Evolutionary conservation across 2,113 vertebrate species (phyloP).

Genomic region (Azemiops feae): DNA sequence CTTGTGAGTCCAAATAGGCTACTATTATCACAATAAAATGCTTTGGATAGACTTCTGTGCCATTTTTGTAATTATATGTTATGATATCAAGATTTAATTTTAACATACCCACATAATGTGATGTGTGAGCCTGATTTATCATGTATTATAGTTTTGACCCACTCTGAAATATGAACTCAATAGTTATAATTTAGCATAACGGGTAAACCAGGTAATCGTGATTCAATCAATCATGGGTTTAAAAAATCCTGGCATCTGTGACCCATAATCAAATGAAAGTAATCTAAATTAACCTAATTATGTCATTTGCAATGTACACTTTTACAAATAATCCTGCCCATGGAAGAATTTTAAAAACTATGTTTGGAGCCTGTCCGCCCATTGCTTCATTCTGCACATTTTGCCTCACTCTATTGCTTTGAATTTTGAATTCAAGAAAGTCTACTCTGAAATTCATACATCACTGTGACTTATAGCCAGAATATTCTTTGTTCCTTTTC

Average conservation of each 20-base stretch:
- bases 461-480: background rate
- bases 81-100: background rate
- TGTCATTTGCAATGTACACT: background rate
- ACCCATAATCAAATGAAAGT: background rate
- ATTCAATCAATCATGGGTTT: background rate
- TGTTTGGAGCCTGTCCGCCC: background rate
- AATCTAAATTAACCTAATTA: background rate
- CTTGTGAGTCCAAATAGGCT: background rate
- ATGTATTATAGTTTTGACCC: background rate
- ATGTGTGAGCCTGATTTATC: background rate
- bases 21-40: background rate
- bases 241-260: background rate
- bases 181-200: background rate
- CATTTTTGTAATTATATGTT: background rate
- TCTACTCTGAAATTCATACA: background rate
- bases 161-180: background rate
- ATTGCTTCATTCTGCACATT: background rate
- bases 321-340: background rate
- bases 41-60: background rate
- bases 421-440: background rate
- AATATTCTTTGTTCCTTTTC: background rate
- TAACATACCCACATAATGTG: background rate
- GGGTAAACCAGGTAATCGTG: background rate
- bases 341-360: background rate
- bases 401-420: fast-evolving